Base-by-base conservation (phyloP, 2,797 vertebrate genomes). In the Gymnopithys bicolor region DNA sequence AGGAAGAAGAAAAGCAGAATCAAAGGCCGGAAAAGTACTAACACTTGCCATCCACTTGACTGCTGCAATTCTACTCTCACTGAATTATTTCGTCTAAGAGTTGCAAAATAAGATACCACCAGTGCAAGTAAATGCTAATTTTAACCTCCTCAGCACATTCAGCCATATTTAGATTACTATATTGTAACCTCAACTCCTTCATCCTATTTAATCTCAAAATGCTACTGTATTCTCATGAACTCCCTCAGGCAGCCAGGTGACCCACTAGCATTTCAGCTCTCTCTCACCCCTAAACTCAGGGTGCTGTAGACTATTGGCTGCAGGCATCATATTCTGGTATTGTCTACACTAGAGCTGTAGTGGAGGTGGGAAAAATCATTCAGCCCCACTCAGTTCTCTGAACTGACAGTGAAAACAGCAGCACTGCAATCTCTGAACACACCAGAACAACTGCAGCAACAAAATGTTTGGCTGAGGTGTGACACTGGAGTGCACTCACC, bases 21-120 rank as follows among this genome's bases (percentile, higher is more conserved):
- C 27, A 84, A 60, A 84, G 28, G 22, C 18, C 46, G 95, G 49
- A 28, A 56, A 94, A 66, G 53, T 25, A 27, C 67, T 68, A 80
- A 59, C 23, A 33, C 12, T 37, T 87, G 28, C 22, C 69, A 56
- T 51, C 13, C 19, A 68, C 85, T 76, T 87, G 80, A 52, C 41
- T 66, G 46, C 60, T 77, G 13, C 41, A 79, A 43, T 93, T 84
- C 60, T 69, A 9, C 32, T 87, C 62, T 76, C 24, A 45, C 28
- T 69, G 58, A 75, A 87, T 53, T 2, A 77, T 59, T 67, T 69
- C 16, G 43, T 46, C 23, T 16, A 35, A 56, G 28, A 79, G 27
- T 28, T 93, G 41, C n/a, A 84, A 91, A 89, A 37, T 41, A 71
- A 69, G 49, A n/a, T 13, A 55, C 8, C n/a, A 83, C 19, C 32